Base-by-base conservation (phyloP, 2,113 vertebrate genomes). In the Scophthalmus maximus region DNA sequence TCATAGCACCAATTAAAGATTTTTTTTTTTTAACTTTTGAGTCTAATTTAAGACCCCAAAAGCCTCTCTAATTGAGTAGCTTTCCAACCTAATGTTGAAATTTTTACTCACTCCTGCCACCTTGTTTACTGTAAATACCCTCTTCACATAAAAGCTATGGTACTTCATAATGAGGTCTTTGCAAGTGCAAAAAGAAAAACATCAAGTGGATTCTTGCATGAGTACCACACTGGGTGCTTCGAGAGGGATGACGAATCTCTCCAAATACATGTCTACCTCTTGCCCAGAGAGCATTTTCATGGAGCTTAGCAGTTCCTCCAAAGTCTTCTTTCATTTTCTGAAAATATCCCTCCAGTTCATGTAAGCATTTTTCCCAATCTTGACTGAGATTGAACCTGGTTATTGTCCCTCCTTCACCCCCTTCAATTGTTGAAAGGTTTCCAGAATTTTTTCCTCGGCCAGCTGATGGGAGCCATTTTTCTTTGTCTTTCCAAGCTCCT, bases 171-270 rank as follows among this genome's bases (percentile, higher is more conserved):
- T 9, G 6, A 42, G n/a, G 26, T 58, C 63, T 60, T 50, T 51
- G 30, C 5, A 34, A 58, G 15, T 51, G 51, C 50, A 59, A 17
- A 8, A 57, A 44, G 20, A 8, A 57, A 44, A 65, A 9, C 6
- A 6, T 64, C 44, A 73, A 63, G 34, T 62, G 40, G 17, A n/a
- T 42, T 63, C 27, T 52, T 63, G 65, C 29, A 15, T 25, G 22
- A 62, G 51, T 36, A 26, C 7, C 29, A 52, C 36, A 51, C 17
- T 23, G 8, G 8, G 10, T 30, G 38, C 36, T 52, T 74, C 63
- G 32, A 63, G 22, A 53, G 46, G 46, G 23, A 38, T 46, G 18
- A 36, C 53, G 15, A 67, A 56, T 34, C 6, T 52, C 29, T 57
- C 34, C 15, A 50, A 44, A 57, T 61, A 15, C 46, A 64, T 10